phyloP scores from a whole-genome alignment of 2,888 invertebrate genomes.

The Frankliniella fusca region DNA sequence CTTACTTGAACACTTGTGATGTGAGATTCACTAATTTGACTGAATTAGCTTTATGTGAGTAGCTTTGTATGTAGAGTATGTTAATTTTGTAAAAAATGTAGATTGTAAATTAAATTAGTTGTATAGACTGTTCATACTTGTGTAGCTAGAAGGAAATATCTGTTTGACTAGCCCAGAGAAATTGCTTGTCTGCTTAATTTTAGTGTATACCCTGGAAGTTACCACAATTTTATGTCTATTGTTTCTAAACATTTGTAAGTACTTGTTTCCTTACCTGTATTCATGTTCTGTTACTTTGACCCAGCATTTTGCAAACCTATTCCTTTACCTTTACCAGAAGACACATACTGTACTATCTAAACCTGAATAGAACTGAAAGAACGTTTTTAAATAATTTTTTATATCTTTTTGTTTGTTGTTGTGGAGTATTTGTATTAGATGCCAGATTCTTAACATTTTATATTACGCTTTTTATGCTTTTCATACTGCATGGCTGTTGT shows the following conservation, averaged over 20 bases:
- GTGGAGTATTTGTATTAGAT: background rate
- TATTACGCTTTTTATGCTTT: conserved; percentile 12
- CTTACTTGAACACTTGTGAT: background rate
- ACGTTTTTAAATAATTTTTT: too few relatives aligned
- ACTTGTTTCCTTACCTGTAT: too few relatives aligned
- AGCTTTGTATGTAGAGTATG: background rate
- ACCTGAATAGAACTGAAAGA: too few relatives aligned
- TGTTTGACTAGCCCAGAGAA: too few relatives aligned
- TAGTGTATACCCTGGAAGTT: background rate
- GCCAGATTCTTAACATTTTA: background rate
- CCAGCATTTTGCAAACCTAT: too few relatives aligned
- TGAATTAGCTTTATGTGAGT: conserved; percentile 2
- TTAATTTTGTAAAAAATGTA: background rate
- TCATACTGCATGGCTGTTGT: background rate
- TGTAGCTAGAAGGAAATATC: background rate
- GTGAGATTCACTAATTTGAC: conserved; percentile 1
- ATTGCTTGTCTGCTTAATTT: background rate
- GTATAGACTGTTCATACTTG: background rate
- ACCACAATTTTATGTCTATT: background rate
- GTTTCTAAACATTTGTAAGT: background rate
- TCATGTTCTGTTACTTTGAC: too few relatives aligned
- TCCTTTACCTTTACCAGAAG: too few relatives aligned
- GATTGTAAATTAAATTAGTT: conserved; percentile 9
- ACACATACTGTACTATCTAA: too few relatives aligned
- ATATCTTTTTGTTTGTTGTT: background rate